Base-by-base conservation (phyloP, 2,113 vertebrate genomes). In the Nothobranchius kuhntae region DNA sequence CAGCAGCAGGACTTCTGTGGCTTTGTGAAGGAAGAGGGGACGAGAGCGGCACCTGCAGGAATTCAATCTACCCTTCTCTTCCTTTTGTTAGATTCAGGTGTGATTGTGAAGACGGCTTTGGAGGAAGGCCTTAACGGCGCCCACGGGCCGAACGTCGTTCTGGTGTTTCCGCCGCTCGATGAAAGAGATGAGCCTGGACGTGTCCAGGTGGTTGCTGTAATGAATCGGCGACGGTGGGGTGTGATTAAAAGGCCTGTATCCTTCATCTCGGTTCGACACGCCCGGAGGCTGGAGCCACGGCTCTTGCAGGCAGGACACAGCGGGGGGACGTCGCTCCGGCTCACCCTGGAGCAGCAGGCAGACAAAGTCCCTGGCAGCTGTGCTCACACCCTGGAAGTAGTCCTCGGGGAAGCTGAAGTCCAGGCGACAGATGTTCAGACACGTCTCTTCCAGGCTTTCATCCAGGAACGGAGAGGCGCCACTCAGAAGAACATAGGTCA, bases 371-470 rank as follows among this genome's bases (percentile, higher is more conserved):
- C 95, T 95, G 92, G 98, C 98, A 71, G 93, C 94, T 86, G 93
- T 89, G 92, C 96, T 99, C 84, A 99, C 95, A 61, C 96, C 96
- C 87, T 92, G 93, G 89, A 99, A 99, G 95, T 98, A 99, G 91
- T 98, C 96, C 60, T 96, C 96, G 4, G 97, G 98, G 94, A 99
- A 99, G 86, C 97, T 98, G 91, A 98, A 99, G 94, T 99, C 97
- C 87, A 99, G 93, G 56, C 95, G 96, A 91, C 97, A 99, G 95
- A 99, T 97, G 92, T 99, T 99, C 86, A 99, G 93, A 92, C 98
- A 99, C 48, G 98, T 99, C 93, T 99, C 97, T 86, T 99, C 97
- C 89, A 96, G 89, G 4, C 97, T 99, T 93, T 99, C 98, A 36
- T 99, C 98, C 90, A 99, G 91, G 92, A 99, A 99, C 87, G 98